phyloP scores from a whole-genome alignment of 2,888 invertebrate genomes.

The Spodoptera exigua region DNA sequence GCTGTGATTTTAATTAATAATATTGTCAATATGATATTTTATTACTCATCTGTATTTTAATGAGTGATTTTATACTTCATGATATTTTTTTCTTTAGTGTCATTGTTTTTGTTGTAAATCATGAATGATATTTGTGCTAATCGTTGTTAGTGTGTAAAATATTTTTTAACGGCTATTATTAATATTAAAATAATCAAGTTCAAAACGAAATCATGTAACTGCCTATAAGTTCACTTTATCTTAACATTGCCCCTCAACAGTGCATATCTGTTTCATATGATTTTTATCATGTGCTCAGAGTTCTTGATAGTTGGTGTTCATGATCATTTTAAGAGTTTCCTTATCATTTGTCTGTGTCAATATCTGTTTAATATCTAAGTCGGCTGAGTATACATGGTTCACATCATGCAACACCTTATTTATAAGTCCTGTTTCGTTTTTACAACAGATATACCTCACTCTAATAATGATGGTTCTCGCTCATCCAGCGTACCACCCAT shows the following conservation, averaged over 20 bases:
- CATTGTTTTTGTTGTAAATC: too few relatives aligned
- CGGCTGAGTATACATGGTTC: background rate
- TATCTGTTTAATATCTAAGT: constrained; percentile 39
- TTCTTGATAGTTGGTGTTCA: constrained; percentile 34
- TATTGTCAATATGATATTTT: constrained; percentile 1
- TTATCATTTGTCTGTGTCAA: constrained; percentile 48
- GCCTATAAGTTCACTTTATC: constrained; percentile 35
- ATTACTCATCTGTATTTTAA: constrained; percentile 1
- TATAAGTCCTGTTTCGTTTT: constrained; percentile 22
- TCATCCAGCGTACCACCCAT: background rate
- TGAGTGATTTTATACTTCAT: background rate
- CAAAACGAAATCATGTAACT: constrained; percentile 14
- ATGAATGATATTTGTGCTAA: background rate
- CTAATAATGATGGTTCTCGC: background rate
- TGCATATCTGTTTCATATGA: constrained; percentile 24
- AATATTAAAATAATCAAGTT: constrained; percentile 38
- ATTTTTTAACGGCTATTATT: background rate
- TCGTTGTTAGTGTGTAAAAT: constrained; percentile 8
- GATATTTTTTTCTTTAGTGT: background rate
- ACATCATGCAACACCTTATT: constrained; percentile 28
- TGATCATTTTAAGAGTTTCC: constrained; percentile 37
- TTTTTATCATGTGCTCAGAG: constrained; percentile 27
- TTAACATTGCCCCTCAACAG: constrained; percentile 40
- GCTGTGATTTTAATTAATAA: constrained; percentile 9
- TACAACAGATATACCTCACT: constrained; percentile 1